These are phyloP conservation scores for Eueides isabella DNA, from an alignment of 1,140 invertebrate species.

Conservation along the genomic window DNA sequence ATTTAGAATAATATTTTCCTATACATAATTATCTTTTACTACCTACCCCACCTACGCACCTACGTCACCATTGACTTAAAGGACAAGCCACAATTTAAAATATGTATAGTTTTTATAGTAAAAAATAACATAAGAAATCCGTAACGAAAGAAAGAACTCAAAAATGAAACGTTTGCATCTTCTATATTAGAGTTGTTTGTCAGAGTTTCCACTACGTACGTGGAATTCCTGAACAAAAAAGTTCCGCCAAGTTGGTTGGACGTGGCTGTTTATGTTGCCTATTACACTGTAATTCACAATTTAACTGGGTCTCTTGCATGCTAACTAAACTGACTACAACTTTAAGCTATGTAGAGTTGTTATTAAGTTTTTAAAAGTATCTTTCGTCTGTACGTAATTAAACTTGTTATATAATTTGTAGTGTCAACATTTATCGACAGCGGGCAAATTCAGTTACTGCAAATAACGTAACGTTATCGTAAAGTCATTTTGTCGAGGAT, in stretches of 20 bases:
- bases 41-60: too few species aligned
- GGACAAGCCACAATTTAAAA: too few species aligned
- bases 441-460: too few species aligned
- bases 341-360: not conserved
- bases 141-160: too few species aligned
- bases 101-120: too few species aligned
- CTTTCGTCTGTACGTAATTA: slow-evolving; percentile 6
- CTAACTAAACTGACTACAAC: slow-evolving; percentile 25
- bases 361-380: slow-evolving; percentile 8
- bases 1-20: too few species aligned
- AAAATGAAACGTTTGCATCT: not conserved
- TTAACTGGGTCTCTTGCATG: slow-evolving; percentile 30
- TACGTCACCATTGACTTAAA: too few species aligned
- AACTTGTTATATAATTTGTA: not conserved
- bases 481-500: too few species aligned
- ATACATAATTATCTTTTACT: too few species aligned
- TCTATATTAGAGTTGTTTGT: not conserved
- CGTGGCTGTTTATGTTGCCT: slow-evolving; percentile 46
- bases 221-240: slow-evolving; percentile 53
- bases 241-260: slow-evolving; percentile 44
- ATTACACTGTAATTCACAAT: slow-evolving; percentile 47
- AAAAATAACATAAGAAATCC: too few species aligned
- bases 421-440: too few species aligned
- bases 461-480: too few species aligned
- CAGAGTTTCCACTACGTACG: slow-evolving; percentile 35